Conservation (phyloP, 2,113 vertebrate genomes). For the Gorilla gorilla region DNA sequence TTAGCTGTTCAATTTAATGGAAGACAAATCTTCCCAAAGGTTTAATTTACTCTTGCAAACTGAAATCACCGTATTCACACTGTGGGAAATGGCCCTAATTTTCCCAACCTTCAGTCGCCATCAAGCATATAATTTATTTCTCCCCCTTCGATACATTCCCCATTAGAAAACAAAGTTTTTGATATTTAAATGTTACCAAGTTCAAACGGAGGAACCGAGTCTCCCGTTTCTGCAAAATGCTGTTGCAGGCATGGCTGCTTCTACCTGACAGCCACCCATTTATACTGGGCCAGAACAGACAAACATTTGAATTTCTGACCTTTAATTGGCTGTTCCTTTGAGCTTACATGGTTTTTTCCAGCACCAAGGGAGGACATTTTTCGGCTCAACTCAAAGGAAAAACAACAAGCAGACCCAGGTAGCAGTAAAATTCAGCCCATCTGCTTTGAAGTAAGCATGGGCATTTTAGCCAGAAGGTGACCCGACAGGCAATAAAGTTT, state of each 20-base stretch:
- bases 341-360: slow-evolving; percentile 57
- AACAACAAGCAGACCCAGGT: background rate
- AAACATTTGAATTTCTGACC: slow-evolving; percentile 79
- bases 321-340: slow-evolving; percentile 78
- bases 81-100: slow-evolving; percentile 85
- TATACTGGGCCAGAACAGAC: slow-evolving; percentile 57
- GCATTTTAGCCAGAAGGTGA: background rate
- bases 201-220: slow-evolving; percentile 77
- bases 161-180: slow-evolving; percentile 86
- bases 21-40: slow-evolving; percentile 87
- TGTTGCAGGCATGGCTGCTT: slow-evolving; percentile 73
- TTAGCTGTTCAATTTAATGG: slow-evolving; percentile 88
- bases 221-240: slow-evolving; percentile 65
- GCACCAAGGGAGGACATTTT: background rate
- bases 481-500: background rate
- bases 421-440: background rate
- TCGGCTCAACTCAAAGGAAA: slow-evolving; percentile 22
- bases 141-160: slow-evolving; percentile 80
- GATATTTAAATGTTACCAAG: slow-evolving; percentile 84
- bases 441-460: background rate
- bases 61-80: slow-evolving; percentile 85
- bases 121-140: slow-evolving; percentile 87
- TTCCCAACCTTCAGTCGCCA: slow-evolving; percentile 85
- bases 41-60: slow-evolving; percentile 87
- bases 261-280: slow-evolving; percentile 72